Conservation (phyloP, 1,140 invertebrate genomes). For the Ceratina australensis region DNA sequence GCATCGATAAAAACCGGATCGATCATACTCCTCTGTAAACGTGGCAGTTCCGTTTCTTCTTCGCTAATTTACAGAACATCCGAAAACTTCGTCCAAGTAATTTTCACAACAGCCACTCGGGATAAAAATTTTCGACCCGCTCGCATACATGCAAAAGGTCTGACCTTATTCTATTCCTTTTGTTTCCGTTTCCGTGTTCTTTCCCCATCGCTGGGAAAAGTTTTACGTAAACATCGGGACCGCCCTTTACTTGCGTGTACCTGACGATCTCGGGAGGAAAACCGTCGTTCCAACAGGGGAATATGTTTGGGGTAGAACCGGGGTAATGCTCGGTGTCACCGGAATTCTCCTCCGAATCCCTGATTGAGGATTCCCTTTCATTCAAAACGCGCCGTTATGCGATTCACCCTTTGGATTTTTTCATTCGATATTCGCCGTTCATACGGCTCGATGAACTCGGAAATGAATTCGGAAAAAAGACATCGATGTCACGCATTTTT, state of each 20-base stretch:
- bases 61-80: background rate
- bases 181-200: background rate
- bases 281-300: conserved; percentile 21
- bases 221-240: conserved; percentile 54
- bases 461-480: background rate
- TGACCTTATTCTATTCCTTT: background rate
- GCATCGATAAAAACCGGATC: conserved; percentile 8
- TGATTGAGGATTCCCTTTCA: background rate
- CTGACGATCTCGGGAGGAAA: conserved; percentile 35
- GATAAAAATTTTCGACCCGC: conserved; percentile 24
- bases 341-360: conserved; percentile 17
- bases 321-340: conserved; percentile 38
- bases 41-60: background rate
- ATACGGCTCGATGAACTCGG: background rate
- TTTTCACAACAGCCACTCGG: background rate
- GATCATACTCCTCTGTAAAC: background rate
- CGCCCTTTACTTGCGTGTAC: conserved; percentile 34
- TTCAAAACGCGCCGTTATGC: background rate
- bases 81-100: background rate
- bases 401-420: background rate
- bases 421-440: conserved; percentile 1
- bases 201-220: conserved; percentile 25
- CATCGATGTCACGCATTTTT: background rate
- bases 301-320: conserved; percentile 30
- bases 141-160: background rate